Percentiles rank a stretch among this genome's conserved stretches.
These are phyloP conservation scores for Mechanitis mazaeus DNA, from an alignment of 2,888 invertebrate species.

Conservation along the genomic window DNA sequence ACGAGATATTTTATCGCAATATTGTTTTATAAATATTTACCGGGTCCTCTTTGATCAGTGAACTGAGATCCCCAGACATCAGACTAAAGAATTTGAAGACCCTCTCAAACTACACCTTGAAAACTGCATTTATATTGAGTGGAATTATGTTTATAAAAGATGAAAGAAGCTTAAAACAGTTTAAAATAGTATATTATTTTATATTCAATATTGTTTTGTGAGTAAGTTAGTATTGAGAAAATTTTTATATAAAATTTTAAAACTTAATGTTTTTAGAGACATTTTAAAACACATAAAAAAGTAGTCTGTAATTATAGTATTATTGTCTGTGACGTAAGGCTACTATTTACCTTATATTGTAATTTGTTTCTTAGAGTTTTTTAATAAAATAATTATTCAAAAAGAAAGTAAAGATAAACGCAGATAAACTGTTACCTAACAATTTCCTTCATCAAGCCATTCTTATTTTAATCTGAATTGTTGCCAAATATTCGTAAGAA, in stretches of 20 bases:
- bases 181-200: background rate
- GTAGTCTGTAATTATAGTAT: too few relatives aligned
- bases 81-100: slow-evolving; percentile 7
- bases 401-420: slow-evolving; percentile 7
- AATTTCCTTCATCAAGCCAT: slow-evolving; percentile 51
- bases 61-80: slow-evolving; percentile 23
- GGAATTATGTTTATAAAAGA: background rate
- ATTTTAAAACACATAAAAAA: too few relatives aligned
- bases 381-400: background rate
- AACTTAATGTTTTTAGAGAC: too few relatives aligned
- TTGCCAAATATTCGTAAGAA: slow-evolving; percentile 64
- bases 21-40: slow-evolving; percentile 9
- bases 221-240: too few relatives aligned
- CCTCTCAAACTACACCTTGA: background rate
- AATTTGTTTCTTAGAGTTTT: background rate
- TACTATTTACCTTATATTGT: too few relatives aligned
- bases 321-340: too few relatives aligned
- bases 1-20: slow-evolving; percentile 5
- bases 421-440: slow-evolving; percentile 9
- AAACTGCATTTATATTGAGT: slow-evolving; percentile 4
- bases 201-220: too few relatives aligned
- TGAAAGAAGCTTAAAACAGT: background rate
- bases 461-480: slow-evolving; percentile 56
- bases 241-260: too few relatives aligned
- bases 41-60: slow-evolving; percentile 26